These are phyloP conservation scores for Microdon myrmicae DNA, from an alignment of 2,888 invertebrate species.

Conservation along the genomic window DNA sequence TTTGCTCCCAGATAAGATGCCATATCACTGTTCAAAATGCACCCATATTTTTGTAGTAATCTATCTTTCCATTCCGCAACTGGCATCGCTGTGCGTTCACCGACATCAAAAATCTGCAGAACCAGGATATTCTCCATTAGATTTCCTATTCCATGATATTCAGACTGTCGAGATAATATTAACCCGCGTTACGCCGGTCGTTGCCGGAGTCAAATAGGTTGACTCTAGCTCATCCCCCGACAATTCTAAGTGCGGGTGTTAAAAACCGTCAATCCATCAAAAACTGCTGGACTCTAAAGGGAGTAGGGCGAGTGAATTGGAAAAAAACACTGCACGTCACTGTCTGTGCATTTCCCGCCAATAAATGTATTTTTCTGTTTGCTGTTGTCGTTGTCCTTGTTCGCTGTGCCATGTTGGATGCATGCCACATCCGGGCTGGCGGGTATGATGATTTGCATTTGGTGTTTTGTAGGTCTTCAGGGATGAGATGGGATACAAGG, in stretches of 20 bases:
- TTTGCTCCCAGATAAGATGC: slow-evolving; percentile 1
- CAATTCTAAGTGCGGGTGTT: slow-evolving; percentile 23
- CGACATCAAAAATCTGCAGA: slow-evolving; percentile 2
- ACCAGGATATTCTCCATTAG: slow-evolving; percentile 17
- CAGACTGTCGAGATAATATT: slow-evolving; percentile 30
- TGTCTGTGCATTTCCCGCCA: slow-evolving; percentile 38
- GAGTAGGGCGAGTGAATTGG: background rate
- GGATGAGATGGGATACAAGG: too few species aligned
- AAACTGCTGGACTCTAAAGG: too few species aligned
- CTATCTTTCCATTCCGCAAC: background rate
- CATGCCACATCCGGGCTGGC: slow-evolving; percentile 19
- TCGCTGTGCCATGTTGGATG: slow-evolving; percentile 8
- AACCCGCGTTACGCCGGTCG: slow-evolving; percentile 5
- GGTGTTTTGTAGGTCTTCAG: too few species aligned
- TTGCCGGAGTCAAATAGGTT: background rate
- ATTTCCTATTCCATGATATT: slow-evolving; percentile 35
- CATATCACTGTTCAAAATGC: background rate
- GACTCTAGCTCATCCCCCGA: background rate
- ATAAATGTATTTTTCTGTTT: slow-evolving; percentile 42
- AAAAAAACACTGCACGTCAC: slow-evolving; percentile 8
- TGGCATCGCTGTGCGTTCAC: background rate
- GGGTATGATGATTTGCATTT: slow-evolving; percentile 30
- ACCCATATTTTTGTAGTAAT: too few species aligned
- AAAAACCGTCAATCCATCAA: slow-evolving; percentile 23
- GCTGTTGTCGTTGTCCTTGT: slow-evolving; percentile 27